phyloP scores from a whole-genome alignment of 2,797 vertebrate genomes.

The Pyrrhura leucotis region DNA sequence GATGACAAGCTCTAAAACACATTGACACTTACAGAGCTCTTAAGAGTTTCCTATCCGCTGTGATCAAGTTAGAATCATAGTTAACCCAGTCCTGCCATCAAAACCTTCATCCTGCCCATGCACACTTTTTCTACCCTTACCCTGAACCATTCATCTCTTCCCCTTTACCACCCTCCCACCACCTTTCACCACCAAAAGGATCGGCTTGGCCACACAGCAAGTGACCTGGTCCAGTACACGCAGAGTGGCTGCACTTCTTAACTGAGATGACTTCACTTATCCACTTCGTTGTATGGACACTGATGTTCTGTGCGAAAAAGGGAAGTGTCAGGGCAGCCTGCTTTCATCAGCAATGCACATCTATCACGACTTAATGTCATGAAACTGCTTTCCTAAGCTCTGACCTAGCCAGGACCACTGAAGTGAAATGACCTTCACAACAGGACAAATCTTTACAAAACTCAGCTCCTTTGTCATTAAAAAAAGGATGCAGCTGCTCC shows the following conservation, averaged over 20 bases:
- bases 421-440: not conserved
- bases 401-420: not conserved
- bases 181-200: not conserved
- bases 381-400: not conserved
- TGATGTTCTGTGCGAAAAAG: not conserved
- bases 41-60: not conserved
- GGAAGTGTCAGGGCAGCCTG: not conserved
- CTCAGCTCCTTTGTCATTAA: not conserved
- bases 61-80: not conserved
- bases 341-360: not conserved
- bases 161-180: not conserved
- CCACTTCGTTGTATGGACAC: not conserved
- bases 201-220: not conserved
- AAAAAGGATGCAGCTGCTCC: not conserved
- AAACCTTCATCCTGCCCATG: not conserved
- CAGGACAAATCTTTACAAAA: not conserved
- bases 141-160: not conserved
- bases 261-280: not conserved
- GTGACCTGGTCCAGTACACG: not conserved
- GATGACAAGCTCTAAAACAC: not conserved
- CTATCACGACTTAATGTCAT: not conserved
- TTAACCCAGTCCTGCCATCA: not conserved
- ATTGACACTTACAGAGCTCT: not conserved
- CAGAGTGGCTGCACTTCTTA: not conserved
- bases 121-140: not conserved